Percentiles rank a stretch among this genome's conserved stretches.
Conservation (phyloP, 2,113 vertebrate genomes). For the Limnothrissa miodon region DNA sequence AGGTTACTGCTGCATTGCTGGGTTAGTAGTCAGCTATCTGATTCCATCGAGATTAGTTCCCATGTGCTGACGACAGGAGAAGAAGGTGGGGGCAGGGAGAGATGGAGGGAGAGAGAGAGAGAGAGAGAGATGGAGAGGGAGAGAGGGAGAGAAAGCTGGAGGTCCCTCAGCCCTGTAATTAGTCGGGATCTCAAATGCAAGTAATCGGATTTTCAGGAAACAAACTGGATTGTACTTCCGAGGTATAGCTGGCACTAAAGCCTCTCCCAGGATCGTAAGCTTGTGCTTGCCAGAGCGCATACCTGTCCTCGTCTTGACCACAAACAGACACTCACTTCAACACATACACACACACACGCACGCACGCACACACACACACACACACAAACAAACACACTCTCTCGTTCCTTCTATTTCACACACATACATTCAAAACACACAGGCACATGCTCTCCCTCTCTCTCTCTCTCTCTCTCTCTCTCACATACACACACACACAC, state of each 20-base stretch:
- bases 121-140: constrained; percentile 33
- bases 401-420: background rate
- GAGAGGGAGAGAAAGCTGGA: constrained; percentile 35
- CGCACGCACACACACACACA: constrained; percentile 27
- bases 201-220: constrained; percentile 73
- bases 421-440: no score
- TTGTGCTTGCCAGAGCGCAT: constrained; percentile 32
- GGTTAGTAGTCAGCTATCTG: constrained; percentile 41
- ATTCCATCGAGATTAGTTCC: constrained; percentile 61
- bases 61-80: constrained; percentile 66
- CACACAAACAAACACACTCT: no score
- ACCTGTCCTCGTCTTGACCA: constrained; percentile 22
- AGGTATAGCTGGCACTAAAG: constrained; percentile 55
- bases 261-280: constrained; percentile 46
- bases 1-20: constrained; percentile 16
- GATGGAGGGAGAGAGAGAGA: constrained; percentile 16
- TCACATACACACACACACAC: constrained; percentile 3
- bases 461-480: no score
- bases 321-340: constrained; percentile 13
- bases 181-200: constrained; percentile 72
- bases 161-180: constrained; percentile 60
- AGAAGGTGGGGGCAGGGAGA: constrained; percentile 38
- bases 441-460: no score
- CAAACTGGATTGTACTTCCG: constrained; percentile 69
- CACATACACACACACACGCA: background rate